A percentile compares a stretch with the other conserved stretches of the same genome.
Conservation (phyloP, 2,113 vertebrate species). For the Tiliqua scincoides region DNA sequence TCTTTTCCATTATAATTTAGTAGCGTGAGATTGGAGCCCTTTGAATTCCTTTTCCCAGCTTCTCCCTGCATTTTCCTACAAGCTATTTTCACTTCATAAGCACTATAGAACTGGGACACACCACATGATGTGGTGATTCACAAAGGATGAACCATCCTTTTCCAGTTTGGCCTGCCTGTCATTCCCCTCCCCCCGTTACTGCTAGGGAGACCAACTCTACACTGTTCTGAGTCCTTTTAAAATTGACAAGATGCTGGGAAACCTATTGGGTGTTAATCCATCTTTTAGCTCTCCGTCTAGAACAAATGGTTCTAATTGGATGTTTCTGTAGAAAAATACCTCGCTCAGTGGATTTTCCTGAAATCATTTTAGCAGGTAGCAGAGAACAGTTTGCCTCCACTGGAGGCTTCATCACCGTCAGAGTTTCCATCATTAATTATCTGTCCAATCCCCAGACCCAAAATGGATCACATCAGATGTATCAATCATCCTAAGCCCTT, state of each 20-base stretch:
- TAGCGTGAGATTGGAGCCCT: conserved; percentile 16
- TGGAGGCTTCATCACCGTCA: neutral
- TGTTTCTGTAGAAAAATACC: neutral
- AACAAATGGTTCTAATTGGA: conserved; percentile 7
- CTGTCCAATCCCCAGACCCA: neutral
- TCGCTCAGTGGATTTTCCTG: neutral
- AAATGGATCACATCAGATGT: too few species aligned
- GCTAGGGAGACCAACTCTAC: neutral
- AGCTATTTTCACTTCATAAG: conserved; percentile 3
- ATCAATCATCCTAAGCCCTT: neutral
- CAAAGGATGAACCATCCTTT: too few species aligned
- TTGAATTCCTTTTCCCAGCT: neutral
- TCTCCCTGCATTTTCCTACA: neutral
- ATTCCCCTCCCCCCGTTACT: neutral
- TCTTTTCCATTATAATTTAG: conserved; percentile 29
- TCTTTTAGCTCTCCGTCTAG: neutral
- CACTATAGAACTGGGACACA: neutral
- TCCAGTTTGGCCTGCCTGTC: neutral
- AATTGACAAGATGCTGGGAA: neutral
- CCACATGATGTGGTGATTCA: neutral
- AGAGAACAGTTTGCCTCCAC: neutral
- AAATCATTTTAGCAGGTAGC: neutral
- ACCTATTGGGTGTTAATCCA: neutral
- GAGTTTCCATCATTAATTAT: too few species aligned
- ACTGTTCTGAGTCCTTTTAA: neutral